Percentiles rank a stretch among this genome's conserved stretches.
Evolutionary conservation across 1,140 invertebrate species (phyloP).

Genomic region (Zeugodacus cucurbitae): DNA sequence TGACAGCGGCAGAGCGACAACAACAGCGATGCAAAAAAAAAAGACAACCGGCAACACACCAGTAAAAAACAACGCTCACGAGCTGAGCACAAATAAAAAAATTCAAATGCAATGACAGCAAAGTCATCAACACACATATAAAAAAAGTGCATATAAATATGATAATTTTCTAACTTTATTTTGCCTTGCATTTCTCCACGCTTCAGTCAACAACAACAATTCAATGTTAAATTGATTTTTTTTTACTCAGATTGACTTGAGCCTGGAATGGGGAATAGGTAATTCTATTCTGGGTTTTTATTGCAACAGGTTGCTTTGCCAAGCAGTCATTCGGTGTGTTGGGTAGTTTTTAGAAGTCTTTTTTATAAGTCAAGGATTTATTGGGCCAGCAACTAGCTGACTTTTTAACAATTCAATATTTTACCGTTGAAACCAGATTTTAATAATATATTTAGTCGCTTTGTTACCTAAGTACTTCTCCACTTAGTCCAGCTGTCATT

Average conservation of each 20-base stretch:
- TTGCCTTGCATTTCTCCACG: neutral
- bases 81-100: neutral
- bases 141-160: neutral
- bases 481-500: no score
- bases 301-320: neutral
- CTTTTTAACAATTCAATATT: no score
- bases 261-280: no score
- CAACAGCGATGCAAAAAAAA: neutral
- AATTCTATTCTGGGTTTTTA: neutral
- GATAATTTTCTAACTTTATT: neutral
- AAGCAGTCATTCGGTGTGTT: neutral
- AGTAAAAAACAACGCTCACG: neutral
- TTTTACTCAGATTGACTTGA: neutral
- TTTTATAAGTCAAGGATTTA: no score
- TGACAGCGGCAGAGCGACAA: neutral
- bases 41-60: neutral
- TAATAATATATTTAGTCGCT: no score
- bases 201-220: neutral
- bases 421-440: no score
- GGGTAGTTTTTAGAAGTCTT: no score
- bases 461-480: no score
- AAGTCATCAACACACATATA: neutral
- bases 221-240: neutral
- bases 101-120: neutral
- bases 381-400: no score